Base-by-base conservation (phyloP, 2,888 invertebrate species). In the Cerastis leucographa region DNA sequence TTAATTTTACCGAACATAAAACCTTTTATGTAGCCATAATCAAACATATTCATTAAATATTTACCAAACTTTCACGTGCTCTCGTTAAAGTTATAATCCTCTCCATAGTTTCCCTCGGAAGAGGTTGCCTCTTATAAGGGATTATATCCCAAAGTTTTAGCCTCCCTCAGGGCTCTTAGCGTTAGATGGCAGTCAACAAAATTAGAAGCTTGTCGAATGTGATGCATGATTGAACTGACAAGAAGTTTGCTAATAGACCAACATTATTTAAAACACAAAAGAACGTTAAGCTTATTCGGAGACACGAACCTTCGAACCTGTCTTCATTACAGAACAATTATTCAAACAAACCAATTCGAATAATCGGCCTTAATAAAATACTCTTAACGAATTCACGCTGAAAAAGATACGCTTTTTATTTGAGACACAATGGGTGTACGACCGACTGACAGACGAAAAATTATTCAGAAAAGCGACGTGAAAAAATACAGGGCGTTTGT, bases 361-460 rank as follows among this genome's bases (percentile, higher is more conserved):
- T 86, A 87, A 89, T 87, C 84, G 69, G 35, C 69, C 68, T 73
- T 86, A 81, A 83, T 83, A 89, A 89, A 84, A 86, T 81, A 80
- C 77, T 77, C 78, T 81, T 87, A 81, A 84, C 83, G 81, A 84
- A 88, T 85, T 86, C 77, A 74, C 85, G 65, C 80, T 85, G 75
- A 79, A 88, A 88, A 87, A 85, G 79, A 83, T 88, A 85, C 81
- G 71, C 77, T 81, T 87, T 88, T 87, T 85, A 80, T 87, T 82
- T 74, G 70, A 74, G 73, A 74, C 78, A 78, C 86, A 81, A 82
- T 83, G 84, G 80, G 83, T 85, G 85, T 80, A 85, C 71, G 54
- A 78, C 75, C 77, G 78, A 81, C 72, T 86, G 87, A 88, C 87
- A 88, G 85, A 83, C 70, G 84, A 87, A 84, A 88, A 90, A 87